These are phyloP conservation scores for Hypanus sabinus DNA, from an alignment of 2,113 vertebrate genomes.

Conservation along the genomic window DNA sequence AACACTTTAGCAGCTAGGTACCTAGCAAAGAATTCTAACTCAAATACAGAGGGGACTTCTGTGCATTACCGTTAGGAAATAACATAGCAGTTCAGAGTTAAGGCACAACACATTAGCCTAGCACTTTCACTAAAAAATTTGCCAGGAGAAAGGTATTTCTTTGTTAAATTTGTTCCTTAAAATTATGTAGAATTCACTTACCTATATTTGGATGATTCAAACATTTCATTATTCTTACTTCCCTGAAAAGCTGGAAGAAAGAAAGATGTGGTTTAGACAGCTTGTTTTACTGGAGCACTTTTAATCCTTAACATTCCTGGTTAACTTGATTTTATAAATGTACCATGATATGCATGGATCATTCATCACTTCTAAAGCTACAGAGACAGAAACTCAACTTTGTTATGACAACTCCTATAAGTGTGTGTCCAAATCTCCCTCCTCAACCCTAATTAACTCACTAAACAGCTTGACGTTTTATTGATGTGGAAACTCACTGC, in stretches of 20 bases:
- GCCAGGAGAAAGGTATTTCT: not conserved
- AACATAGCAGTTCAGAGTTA: not conserved
- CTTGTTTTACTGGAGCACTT: too few relatives aligned
- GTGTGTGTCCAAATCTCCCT: not conserved
- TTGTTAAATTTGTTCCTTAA: slow-evolving; percentile 30
- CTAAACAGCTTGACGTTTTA: not conserved
- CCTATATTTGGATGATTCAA: slow-evolving; percentile 97
- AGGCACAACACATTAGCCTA: not conserved
- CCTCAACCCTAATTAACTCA: not conserved
- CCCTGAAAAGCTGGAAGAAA: slow-evolving; percentile 86
- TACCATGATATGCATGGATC: not conserved
- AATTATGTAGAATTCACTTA: slow-evolving; percentile 51
- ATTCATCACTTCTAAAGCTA: not conserved
- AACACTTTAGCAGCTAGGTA: not conserved
- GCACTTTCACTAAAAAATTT: not conserved
- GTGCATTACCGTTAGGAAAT: not conserved
- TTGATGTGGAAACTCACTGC: not conserved
- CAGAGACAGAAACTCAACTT: not conserved
- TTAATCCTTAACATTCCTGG: not conserved
- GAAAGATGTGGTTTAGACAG: slow-evolving; percentile 26
- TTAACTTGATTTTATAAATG: not conserved
- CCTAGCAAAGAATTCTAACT: not conserved
- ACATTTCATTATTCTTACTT: slow-evolving; percentile 99
- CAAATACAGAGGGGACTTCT: not conserved
- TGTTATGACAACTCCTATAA: not conserved